phyloP scores from a whole-genome alignment of 1,140 invertebrate genomes.

The Tetraneura akinire region DNA sequence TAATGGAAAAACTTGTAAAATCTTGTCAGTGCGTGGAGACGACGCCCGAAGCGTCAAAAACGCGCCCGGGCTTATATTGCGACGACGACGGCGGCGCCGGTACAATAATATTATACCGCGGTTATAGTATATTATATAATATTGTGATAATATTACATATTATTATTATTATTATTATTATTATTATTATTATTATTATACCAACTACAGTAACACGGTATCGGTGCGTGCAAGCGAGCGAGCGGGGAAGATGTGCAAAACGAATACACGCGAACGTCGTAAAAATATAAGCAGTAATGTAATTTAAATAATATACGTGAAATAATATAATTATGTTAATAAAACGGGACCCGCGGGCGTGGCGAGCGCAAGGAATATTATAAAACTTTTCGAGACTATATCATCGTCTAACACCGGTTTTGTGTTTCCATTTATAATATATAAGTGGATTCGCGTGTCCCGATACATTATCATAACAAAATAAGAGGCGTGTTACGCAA shows the following conservation, averaged over 20 bases:
- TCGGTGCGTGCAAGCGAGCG: too few relatives aligned
- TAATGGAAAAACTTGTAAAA: slow-evolving; percentile 10
- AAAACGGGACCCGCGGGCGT: slow-evolving; percentile 20
- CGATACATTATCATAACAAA: slow-evolving; percentile 39
- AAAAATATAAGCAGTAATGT: too few relatives aligned
- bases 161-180: too few relatives aligned
- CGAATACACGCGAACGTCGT: too few relatives aligned
- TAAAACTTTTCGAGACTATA: slow-evolving; percentile 35
- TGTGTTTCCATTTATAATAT: neutral
- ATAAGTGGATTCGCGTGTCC: slow-evolving; percentile 42
- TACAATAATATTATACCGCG: neutral
- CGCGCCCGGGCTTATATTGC: neutral
- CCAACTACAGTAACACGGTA: too few relatives aligned
- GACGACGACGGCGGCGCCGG: neutral
- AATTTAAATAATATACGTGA: too few relatives aligned
- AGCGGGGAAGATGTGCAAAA: too few relatives aligned
- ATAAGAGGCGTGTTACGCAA: slow-evolving; percentile 2
- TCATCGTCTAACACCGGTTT: neutral
- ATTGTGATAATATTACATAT: too few relatives aligned
- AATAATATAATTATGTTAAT: slow-evolving; percentile 21
- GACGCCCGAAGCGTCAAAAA: too few relatives aligned
- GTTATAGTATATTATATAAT: neutral
- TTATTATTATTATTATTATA: neutral
- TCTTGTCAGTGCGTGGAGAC: neutral
- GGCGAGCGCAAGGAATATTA: neutral